phyloP scores from a whole-genome alignment of 1,140 invertebrate genomes.

The Camponotus vicinus region DNA sequence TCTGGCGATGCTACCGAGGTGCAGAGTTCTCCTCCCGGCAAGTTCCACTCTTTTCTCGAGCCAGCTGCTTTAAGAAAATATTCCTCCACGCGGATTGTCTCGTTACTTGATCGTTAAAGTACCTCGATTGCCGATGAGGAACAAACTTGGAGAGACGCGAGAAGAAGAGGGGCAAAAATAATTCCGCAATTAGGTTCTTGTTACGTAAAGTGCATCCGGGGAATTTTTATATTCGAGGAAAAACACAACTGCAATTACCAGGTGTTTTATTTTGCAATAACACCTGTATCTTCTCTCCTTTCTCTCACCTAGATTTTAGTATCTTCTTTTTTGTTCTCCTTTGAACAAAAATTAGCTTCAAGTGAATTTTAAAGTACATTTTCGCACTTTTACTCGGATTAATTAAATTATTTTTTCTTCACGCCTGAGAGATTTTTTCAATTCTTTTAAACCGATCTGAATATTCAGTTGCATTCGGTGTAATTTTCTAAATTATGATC shows the following conservation, averaged over 20 bases:
- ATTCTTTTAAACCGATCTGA: not conserved
- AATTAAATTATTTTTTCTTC: not conserved
- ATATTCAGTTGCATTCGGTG: not conserved
- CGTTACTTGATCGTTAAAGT: not conserved
- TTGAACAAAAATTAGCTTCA: not conserved
- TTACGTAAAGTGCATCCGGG: not conserved
- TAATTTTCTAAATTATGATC: not conserved
- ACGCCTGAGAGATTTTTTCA: not conserved
- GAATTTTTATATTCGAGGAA: constrained; percentile 5
- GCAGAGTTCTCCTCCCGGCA: not conserved
- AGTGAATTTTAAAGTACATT: not conserved
- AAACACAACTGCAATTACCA: not conserved
- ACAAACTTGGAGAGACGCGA: constrained; percentile 1
- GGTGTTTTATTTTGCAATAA: not conserved
- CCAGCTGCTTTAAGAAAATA: not conserved
- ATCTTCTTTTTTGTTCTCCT: not conserved
- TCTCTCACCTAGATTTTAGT: not conserved
- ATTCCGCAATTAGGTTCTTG: constrained; percentile 27
- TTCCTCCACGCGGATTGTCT: constrained; percentile 9
- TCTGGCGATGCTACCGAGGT: constrained; percentile 8
- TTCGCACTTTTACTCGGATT: not conserved
- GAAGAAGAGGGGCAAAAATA: not conserved
- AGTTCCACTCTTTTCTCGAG: not conserved
- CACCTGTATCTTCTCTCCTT: not conserved
- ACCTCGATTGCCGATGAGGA: not conserved